Percentiles rank a stretch among this genome's conserved stretches.
phyloP scores from a whole-genome alignment of 2,888 invertebrate species.

The Heliconius aoede region DNA sequence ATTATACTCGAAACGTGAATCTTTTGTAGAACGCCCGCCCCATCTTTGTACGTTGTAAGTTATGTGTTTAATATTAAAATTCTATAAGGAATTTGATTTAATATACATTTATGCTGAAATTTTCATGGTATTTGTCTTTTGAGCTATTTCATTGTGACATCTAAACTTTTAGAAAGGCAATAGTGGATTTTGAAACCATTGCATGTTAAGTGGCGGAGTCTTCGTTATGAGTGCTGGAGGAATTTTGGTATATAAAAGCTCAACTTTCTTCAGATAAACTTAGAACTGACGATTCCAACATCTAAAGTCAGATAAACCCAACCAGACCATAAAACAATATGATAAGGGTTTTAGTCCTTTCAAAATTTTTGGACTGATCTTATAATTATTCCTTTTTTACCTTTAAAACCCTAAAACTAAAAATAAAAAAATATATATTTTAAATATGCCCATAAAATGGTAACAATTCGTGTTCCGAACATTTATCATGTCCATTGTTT shows the following conservation, averaged over 20 bases:
- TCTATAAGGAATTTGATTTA: neutral
- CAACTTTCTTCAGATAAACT: too few relatives aligned
- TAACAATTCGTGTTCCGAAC: neutral
- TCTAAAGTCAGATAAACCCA: too few relatives aligned
- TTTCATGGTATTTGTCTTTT: neutral
- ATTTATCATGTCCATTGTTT: slow-evolving; percentile 38
- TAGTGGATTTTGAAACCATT: neutral
- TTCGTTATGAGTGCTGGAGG: too few relatives aligned
- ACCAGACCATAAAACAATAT: too few relatives aligned
- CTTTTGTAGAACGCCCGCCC: slow-evolving; percentile 10
- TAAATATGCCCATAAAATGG: neutral
- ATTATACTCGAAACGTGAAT: slow-evolving; percentile 3
- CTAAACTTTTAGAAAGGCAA: too few relatives aligned
- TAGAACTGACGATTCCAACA: too few relatives aligned
- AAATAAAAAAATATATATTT: too few relatives aligned
- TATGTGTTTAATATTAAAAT: slow-evolving; percentile 18
- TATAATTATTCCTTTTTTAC: too few relatives aligned
- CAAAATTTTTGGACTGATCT: too few relatives aligned
- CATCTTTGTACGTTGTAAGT: slow-evolving; percentile 13
- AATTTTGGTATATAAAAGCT: too few relatives aligned
- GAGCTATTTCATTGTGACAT: neutral
- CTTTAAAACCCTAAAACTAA: too few relatives aligned
- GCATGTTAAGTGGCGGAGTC: neutral
- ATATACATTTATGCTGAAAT: neutral
- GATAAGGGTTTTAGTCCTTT: too few relatives aligned